phyloP scores from a whole-genome alignment of 2,113 vertebrate species.

The Callionymus lyra region DNA sequence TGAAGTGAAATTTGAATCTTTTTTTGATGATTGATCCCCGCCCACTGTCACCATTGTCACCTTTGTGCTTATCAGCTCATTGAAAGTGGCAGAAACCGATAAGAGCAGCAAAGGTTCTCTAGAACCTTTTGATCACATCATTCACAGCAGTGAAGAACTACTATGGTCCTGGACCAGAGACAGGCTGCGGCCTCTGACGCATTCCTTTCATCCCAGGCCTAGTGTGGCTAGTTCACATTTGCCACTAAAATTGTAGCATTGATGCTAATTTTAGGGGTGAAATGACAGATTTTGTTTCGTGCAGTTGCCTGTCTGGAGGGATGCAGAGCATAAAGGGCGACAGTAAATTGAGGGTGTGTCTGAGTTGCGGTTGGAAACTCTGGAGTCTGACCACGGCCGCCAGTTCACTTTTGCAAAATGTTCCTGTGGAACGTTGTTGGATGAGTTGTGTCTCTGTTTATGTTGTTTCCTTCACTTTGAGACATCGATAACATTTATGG shows the following conservation, averaged over 20 bases:
- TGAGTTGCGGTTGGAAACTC: constrained; percentile 46
- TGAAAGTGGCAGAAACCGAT: constrained; percentile 22
- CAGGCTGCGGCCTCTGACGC: not conserved
- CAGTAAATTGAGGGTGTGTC: constrained; percentile 50
- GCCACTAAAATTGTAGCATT: constrained; percentile 9
- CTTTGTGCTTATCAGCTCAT: constrained; percentile 24
- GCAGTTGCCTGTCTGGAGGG: constrained; percentile 22
- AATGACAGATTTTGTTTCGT: constrained; percentile 15
- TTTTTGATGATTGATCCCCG: not conserved
- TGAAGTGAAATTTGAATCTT: not conserved
- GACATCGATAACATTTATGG: too few relatives aligned
- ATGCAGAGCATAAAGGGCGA: constrained; percentile 13
- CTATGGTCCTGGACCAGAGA: too few relatives aligned
- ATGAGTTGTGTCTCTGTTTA: too few relatives aligned
- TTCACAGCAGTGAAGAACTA: not conserved
- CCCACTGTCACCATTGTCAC: constrained; percentile 5
- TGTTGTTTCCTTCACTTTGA: too few relatives aligned
- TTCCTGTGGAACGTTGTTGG: constrained; percentile 14
- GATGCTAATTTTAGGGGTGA: constrained; percentile 9
- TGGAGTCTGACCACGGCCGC: constrained; percentile 22
- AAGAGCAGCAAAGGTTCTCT: constrained; percentile 21
- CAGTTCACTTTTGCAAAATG: constrained; percentile 19
- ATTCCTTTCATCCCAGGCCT: constrained; percentile 3
- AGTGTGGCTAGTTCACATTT: constrained; percentile 4
- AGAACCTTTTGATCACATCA: constrained; percentile 32